Evolutionary conservation across 1,140 invertebrate species (phyloP), one percentile per base, ranked within the genome.

Genomic region (Drosophila jambulina): DNA sequence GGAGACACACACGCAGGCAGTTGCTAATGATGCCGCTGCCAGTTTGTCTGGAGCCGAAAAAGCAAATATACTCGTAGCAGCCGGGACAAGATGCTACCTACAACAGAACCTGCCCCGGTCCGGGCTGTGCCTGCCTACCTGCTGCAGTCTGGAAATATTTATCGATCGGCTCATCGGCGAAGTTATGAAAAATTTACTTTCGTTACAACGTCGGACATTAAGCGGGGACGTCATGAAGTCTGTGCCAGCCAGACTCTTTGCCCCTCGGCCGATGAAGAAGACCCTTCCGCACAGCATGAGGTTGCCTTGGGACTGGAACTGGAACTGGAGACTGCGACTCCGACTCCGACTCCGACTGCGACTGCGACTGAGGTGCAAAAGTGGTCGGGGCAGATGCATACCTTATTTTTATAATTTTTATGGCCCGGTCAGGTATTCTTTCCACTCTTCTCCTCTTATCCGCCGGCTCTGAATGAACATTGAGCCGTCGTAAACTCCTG

Each of bases 121-220:
- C 36, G n/a, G 40, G 23, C n/a, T n/a, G n/a, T n/a, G n/a, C 34
- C 49, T 56, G 34, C 76, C 80, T 90, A 79, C 84, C 84, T 88
- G 85, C 84, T 67, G 56, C 61, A 78, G 77, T 59, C 51, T 59
- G 64, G 21, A 87, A 84, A 90, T 88, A 90, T 90, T 84, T 87
- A 88, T 88, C 77, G 84, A 86, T 83, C 83, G 82, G 74, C 68
- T 71, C 48, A 68, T 67, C 71, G 71, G 63, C 78, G 56, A 83
- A 83, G 76, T 81, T 88, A 84, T 90, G 84, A 88, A 84, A 88
- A 90, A 88, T 88, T 72, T 88, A 90, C 81, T 88, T 88, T 88
- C 85, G 78, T 88, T 88, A 75, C 85, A 88, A 80, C 76, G 64
- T 38, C 63, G 67, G 60, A 75, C 72, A 67, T 83, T 79, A 82